These are phyloP conservation scores for Vesta saturnalis DNA, from an alignment of 2,888 invertebrate species.

Conservation along the genomic window DNA sequence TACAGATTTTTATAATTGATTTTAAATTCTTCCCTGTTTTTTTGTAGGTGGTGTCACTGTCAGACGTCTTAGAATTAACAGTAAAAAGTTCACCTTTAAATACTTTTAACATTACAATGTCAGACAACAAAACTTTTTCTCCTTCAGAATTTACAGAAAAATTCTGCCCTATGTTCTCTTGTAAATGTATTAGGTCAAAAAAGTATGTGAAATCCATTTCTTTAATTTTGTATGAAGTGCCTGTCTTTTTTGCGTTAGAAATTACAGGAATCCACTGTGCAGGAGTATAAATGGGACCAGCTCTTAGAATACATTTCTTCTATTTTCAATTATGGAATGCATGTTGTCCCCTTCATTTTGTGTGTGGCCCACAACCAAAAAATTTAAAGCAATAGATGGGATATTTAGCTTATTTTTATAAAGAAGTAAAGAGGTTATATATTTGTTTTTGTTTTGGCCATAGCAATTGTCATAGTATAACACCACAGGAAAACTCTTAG, in stretches of 20 bases:
- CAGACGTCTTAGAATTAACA: not conserved
- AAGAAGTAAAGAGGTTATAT: not conserved
- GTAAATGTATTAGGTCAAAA: not conserved
- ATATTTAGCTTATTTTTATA: not conserved
- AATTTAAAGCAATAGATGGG: too few species aligned
- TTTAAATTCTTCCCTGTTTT: too few species aligned
- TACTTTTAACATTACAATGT: too few species aligned
- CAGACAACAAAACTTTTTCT: too few species aligned
- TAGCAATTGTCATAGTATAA: not conserved
- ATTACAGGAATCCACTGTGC: not conserved
- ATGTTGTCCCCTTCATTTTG: too few species aligned
- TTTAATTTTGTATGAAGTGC: not conserved
- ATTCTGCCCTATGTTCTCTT: too few species aligned
- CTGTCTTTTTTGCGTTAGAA: not conserved
- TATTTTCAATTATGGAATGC: not conserved
- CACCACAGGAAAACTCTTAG: not conserved
- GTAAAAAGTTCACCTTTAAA: conserved; percentile 4
- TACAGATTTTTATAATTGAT: too few species aligned
- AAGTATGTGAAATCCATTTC: too few species aligned
- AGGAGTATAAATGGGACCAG: too few species aligned
- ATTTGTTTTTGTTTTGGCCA: too few species aligned
- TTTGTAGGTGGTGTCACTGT: not conserved
- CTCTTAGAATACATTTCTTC: not conserved
- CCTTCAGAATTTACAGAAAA: too few species aligned
- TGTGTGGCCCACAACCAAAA: not conserved